Conservation (phyloP, 2,797 vertebrate species). For the Craterocephalus amniculus region DNA sequence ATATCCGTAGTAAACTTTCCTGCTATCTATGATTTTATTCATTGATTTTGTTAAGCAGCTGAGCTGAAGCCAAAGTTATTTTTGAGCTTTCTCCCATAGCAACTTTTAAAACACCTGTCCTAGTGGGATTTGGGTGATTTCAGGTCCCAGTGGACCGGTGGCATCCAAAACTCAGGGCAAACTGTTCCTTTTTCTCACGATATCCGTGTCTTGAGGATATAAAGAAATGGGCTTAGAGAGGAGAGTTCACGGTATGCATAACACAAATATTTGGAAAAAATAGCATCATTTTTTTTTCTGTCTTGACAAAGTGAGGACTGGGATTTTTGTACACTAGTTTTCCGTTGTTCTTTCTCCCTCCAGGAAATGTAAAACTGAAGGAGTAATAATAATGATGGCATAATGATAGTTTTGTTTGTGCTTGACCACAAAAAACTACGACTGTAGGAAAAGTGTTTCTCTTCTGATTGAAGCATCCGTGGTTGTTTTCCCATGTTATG, state of each 20-base stretch:
- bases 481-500: too few relatives aligned
- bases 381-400: not conserved
- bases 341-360: not conserved
- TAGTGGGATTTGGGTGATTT: not conserved
- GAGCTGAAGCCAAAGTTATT: too few relatives aligned
- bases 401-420: too few relatives aligned
- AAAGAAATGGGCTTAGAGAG: not conserved
- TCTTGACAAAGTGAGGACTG: not conserved
- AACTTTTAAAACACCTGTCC: not conserved
- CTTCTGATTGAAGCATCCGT: too few relatives aligned
- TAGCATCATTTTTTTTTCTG: not conserved
- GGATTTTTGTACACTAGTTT: not conserved
- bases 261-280: not conserved
- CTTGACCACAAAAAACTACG: too few relatives aligned
- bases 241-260: not conserved
- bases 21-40: not conserved
- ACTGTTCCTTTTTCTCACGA: not conserved
- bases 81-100: not conserved
- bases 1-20: not conserved
- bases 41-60: not conserved
- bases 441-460: too few relatives aligned
- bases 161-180: not conserved
- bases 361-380: not conserved
- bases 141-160: not conserved
- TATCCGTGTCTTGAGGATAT: not conserved